Conservation (phyloP, 2,797 vertebrate species). For the Cryptoblepharus egeriae region DNA sequence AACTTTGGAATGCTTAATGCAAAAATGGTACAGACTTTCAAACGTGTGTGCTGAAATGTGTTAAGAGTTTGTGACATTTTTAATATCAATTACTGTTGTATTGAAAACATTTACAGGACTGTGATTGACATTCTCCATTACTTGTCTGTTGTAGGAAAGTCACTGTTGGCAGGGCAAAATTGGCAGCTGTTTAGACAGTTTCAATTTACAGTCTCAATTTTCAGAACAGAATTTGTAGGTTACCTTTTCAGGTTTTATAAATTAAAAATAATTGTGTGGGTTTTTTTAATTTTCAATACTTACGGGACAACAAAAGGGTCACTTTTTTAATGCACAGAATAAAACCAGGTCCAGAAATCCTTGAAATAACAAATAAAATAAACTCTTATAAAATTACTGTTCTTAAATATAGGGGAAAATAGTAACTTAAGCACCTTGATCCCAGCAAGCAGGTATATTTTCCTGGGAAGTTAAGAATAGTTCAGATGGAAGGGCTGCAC, state of each 20-base stretch:
- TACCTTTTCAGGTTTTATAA: not conserved
- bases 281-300: not conserved
- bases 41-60: constrained; percentile 12
- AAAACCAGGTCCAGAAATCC: not conserved
- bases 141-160: not conserved
- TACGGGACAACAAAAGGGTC: not conserved
- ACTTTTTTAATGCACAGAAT: not conserved
- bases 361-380: not conserved
- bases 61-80: constrained; percentile 23
- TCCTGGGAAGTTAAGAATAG: not conserved
- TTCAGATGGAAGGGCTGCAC: too few relatives aligned
- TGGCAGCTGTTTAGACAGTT: constrained; percentile 28
- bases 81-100: constrained; percentile 41
- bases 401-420: not conserved
- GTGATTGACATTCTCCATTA: constrained; percentile 39
- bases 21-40: not conserved
- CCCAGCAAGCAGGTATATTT: not conserved
- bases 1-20: too few relatives aligned
- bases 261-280: not conserved
- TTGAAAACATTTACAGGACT: constrained; percentile 7
- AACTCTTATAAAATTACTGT: not conserved
- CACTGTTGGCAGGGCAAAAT: not conserved
- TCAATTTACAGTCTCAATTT: not conserved
- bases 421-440: not conserved
- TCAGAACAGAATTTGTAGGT: not conserved